Conservation (phyloP, 2,113 vertebrate genomes). For the Dromaius novaehollandiae region DNA sequence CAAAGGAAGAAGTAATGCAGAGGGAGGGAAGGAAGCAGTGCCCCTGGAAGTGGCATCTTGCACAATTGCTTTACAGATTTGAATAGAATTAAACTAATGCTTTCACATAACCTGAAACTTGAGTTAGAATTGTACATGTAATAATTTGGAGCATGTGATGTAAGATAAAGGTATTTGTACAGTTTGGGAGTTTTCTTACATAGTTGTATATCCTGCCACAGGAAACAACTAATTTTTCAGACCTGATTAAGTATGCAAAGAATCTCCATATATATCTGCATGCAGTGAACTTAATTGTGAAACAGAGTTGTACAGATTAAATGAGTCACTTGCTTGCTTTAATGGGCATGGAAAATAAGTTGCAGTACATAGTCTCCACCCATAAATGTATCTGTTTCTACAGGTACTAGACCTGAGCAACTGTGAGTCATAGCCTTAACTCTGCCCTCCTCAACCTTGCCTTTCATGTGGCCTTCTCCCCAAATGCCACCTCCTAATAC, state of each 20-base stretch:
- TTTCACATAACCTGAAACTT: neutral
- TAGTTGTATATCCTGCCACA: neutral
- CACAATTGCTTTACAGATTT: too few species aligned
- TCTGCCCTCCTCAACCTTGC: neutral
- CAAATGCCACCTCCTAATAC: neutral
- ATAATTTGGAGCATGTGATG: neutral
- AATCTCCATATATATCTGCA: neutral
- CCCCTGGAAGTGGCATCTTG: neutral
- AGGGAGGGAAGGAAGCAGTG: neutral
- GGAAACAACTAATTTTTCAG: neutral
- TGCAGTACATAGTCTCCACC: conserved; percentile 13
- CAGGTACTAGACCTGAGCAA: conserved; percentile 22
- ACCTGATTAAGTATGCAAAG: neutral
- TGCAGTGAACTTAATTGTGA: neutral
- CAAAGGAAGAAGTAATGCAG: neutral
- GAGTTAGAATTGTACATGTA: neutral
- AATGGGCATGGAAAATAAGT: conserved; percentile 42
- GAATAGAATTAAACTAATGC: too few species aligned
- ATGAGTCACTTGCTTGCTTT: conserved; percentile 51
- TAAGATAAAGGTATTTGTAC: neutral
- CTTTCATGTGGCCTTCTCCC: neutral
- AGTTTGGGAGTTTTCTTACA: neutral
- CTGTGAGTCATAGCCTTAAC: neutral
- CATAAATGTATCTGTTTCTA: conserved; percentile 51
- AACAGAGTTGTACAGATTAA: neutral